A percentile compares a stretch with the other conserved stretches of the same genome.
Evolutionary conservation across 2,888 invertebrate species (phyloP).

Genomic region (Tubulanus polymorphus): DNA sequence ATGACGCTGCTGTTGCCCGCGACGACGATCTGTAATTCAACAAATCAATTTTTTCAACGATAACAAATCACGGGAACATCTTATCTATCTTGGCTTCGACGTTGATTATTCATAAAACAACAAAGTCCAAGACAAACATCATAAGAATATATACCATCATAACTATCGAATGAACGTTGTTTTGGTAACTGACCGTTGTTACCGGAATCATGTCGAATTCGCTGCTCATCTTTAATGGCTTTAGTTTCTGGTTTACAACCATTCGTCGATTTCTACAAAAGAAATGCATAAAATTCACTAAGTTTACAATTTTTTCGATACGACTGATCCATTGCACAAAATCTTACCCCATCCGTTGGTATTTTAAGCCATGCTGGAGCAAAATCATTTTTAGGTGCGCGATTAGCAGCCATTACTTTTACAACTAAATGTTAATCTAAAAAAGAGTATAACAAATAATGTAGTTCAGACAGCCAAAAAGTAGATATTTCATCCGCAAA

Average conservation of each 20-base stretch:
- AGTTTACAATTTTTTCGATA: too few species aligned
- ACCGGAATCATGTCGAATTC: too few species aligned
- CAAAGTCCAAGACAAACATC: too few species aligned
- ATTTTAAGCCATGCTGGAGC: constrained; percentile 55
- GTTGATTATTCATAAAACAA: background rate
- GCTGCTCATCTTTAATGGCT: too few species aligned
- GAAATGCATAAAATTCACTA: too few species aligned
- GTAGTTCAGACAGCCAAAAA: too few species aligned
- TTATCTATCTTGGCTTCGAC: background rate
- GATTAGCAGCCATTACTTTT: background rate
- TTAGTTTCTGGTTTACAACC: too few species aligned
- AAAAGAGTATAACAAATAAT: too few species aligned
- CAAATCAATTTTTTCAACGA: background rate
- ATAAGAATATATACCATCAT: constrained; percentile 22
- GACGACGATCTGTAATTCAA: constrained; percentile 32
- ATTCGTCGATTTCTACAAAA: too few species aligned
- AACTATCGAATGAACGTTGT: constrained; percentile 41
- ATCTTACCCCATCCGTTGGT: constrained; percentile 44
- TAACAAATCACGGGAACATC: background rate
- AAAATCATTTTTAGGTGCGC: constrained; percentile 53
- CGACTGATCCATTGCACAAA: too few species aligned
- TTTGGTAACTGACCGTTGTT: constrained; percentile 33
- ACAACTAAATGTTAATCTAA: too few species aligned
- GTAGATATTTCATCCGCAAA: too few species aligned
- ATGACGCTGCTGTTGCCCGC: constrained; percentile 28